phyloP scores from a whole-genome alignment of 2,888 invertebrate species.

The Drosophila acutilabella region DNA sequence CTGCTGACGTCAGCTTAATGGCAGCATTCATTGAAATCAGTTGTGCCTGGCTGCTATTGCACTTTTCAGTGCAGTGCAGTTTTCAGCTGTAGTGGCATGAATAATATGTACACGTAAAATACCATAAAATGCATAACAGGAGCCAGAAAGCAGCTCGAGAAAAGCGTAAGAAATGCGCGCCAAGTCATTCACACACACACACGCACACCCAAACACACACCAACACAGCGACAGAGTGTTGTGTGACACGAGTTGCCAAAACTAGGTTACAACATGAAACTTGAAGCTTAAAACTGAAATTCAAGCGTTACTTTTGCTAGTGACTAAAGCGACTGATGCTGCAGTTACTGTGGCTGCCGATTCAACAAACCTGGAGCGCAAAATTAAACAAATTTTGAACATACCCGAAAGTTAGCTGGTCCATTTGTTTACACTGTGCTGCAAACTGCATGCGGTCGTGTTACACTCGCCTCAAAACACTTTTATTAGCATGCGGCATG shows the following conservation, averaged over 20 bases:
- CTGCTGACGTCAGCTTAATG: slow-evolving; percentile 61
- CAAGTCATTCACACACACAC: slow-evolving; percentile 37
- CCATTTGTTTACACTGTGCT: background rate
- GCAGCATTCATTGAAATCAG: slow-evolving; percentile 74
- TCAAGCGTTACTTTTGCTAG: slow-evolving; percentile 34
- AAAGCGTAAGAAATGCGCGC: slow-evolving; percentile 58
- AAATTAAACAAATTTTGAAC: slow-evolving; percentile 50
- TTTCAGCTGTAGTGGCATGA: slow-evolving; percentile 40
- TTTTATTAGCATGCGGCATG: slow-evolving; percentile 12
- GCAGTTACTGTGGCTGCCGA: slow-evolving; percentile 2
- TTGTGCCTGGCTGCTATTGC: slow-evolving; percentile 59
- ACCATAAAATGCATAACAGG: slow-evolving; percentile 55
- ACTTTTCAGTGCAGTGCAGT: slow-evolving; percentile 57
- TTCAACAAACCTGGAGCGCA: background rate
- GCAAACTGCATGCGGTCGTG: no score
- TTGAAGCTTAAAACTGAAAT: slow-evolving; percentile 42
- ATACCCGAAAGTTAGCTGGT: slow-evolving; percentile 50
- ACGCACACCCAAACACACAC: slow-evolving; percentile 4
- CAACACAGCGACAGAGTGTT: slow-evolving; percentile 23
- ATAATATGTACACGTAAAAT: slow-evolving; percentile 62
- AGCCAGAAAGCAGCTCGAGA: slow-evolving; percentile 17
- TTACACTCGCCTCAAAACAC: background rate
- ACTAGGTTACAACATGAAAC: slow-evolving; percentile 73
- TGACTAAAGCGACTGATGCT: slow-evolving; percentile 15
- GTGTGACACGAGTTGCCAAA: slow-evolving; percentile 47